Evolutionary conservation across 2,797 vertebrate genomes (phyloP).

Genomic region (Cyclopterus lumpus): DNA sequence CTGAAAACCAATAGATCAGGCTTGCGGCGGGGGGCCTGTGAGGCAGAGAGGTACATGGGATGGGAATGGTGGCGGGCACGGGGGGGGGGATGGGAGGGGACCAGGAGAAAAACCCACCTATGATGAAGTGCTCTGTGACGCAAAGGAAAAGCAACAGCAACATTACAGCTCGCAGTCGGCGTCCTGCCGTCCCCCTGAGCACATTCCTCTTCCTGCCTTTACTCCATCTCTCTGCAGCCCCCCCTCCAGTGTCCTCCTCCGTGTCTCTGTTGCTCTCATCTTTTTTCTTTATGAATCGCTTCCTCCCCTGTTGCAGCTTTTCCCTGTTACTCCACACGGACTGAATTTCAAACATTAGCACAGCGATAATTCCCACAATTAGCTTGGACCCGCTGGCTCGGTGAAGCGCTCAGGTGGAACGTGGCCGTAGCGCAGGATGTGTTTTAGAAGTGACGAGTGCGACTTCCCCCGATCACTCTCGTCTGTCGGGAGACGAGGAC

Average conservation of each 20-base stretch:
- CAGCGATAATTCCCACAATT: slow-evolving; percentile 57
- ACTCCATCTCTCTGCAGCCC: slow-evolving; percentile 48
- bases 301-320: slow-evolving; percentile 30
- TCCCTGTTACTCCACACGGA: slow-evolving; percentile 23
- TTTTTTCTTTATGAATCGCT: slow-evolving; percentile 47
- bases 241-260: slow-evolving; percentile 51
- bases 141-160: slow-evolving; percentile 69
- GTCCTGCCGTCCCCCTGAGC: slow-evolving; percentile 65
- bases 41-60: slow-evolving; percentile 75
- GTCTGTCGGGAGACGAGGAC: neutral
- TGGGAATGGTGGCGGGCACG: slow-evolving; percentile 69
- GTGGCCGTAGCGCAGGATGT: slow-evolving; percentile 4
- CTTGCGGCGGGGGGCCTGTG: slow-evolving; percentile 82
- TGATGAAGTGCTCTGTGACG: slow-evolving; percentile 91
- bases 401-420: slow-evolving; percentile 32
- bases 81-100: slow-evolving; percentile 73
- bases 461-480: neutral
- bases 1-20: slow-evolving; percentile 94
- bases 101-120: slow-evolving; percentile 85
- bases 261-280: slow-evolving; percentile 29
- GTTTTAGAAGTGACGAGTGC: slow-evolving; percentile 1
- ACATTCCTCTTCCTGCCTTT: slow-evolving; percentile 56
- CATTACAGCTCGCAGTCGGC: slow-evolving; percentile 75
- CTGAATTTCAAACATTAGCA: slow-evolving; percentile 40
- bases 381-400: slow-evolving; percentile 45